A percentile compares a stretch with the other conserved stretches of the same genome.
phyloP scores from a whole-genome alignment of 2,113 vertebrate species.

The Corythaixoides concolor region DNA sequence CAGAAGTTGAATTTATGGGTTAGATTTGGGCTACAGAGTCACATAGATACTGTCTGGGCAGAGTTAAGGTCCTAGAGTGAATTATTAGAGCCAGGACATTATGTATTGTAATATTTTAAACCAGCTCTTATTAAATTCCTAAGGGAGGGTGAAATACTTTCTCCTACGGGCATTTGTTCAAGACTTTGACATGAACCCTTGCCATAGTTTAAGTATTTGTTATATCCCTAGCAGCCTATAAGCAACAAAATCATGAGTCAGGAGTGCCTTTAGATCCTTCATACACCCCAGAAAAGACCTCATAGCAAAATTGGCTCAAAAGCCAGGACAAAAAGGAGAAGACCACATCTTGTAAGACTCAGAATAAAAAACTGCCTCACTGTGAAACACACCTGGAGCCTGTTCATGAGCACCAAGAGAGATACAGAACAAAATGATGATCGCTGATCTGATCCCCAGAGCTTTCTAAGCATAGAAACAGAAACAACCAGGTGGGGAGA shows the following conservation, averaged over 20 bases:
- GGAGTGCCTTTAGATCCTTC: not conserved
- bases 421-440: accelerated
- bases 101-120: not conserved
- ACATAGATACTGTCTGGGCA: not conserved
- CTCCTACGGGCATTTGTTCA: not conserved
- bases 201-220: not conserved
- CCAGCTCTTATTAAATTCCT: not conserved
- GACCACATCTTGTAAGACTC: not conserved
- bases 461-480: not conserved
- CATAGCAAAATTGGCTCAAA: not conserved
- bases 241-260: not conserved
- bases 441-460: not conserved
- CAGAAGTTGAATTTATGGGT: not conserved
- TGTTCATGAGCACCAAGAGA: not conserved
- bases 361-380: not conserved
- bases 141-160: not conserved
- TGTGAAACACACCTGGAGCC: not conserved
- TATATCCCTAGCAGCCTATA: not conserved
- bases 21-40: not conserved
- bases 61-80: not conserved
- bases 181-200: not conserved
- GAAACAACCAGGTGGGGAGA: not conserved
- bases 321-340: not conserved
- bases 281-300: not conserved
- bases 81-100: not conserved